Conservation (phyloP, 37 sponge, comb jelly and placozoan species). For the Hormiphora californensis region DNA sequence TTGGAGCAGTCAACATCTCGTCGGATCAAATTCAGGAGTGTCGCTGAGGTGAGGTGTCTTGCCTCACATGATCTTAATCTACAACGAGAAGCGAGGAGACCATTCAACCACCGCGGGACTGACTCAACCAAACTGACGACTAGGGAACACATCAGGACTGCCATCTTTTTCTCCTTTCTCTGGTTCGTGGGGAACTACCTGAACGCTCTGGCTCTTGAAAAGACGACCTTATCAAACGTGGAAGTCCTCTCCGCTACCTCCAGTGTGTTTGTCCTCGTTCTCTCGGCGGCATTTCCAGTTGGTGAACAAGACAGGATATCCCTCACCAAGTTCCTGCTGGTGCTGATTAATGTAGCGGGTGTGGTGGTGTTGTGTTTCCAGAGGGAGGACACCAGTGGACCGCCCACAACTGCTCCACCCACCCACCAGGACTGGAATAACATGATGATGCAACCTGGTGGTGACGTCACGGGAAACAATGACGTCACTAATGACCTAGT, state of each 20-base stretch:
- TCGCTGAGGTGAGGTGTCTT: conserved; percentile 34
- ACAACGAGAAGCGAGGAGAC: conserved; percentile 27
- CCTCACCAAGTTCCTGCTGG: conserved; percentile 68
- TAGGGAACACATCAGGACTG: conserved; percentile 23
- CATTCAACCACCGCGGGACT: background rate
- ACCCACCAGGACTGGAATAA: too few species aligned
- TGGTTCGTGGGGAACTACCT: conserved; percentile 49
- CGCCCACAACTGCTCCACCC: too few species aligned
- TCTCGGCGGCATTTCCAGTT: conserved; percentile 66
- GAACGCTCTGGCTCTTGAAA: conserved; percentile 42
- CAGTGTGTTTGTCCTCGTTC: conserved; percentile 74
- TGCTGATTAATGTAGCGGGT: conserved; percentile 52
- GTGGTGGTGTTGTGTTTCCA: background rate
- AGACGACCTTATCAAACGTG: conserved; percentile 5
- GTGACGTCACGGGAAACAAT: background rate
- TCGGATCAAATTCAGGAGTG: conserved; percentile 12
- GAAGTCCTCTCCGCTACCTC: conserved; percentile 13
- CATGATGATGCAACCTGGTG: too few species aligned
- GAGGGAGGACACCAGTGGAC: background rate
- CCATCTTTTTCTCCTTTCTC: background rate
- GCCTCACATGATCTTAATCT: background rate
- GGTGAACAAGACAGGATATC: conserved; percentile 64
- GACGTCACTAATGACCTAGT: background rate
- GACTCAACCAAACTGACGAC: background rate
- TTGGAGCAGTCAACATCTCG: conserved; percentile 30